These are phyloP conservation scores for Drosophila sulfurigaster DNA, from an alignment of 1,140 invertebrate species.

Conservation along the genomic window DNA sequence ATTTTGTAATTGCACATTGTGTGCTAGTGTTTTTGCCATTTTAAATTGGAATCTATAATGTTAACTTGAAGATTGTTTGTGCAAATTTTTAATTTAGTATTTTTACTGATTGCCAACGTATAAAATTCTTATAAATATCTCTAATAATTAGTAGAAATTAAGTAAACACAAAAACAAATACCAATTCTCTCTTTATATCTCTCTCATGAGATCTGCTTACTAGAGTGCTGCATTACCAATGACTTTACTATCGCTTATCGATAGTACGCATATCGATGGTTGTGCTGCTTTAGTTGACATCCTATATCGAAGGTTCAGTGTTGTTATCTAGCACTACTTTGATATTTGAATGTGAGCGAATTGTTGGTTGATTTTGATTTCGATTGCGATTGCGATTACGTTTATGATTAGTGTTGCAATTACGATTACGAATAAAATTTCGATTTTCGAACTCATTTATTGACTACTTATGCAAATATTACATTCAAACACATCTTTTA, in stretches of 20 bases:
- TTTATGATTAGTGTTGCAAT: constrained; percentile 41
- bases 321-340: constrained; percentile 55
- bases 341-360: constrained; percentile 71
- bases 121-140: constrained; percentile 20
- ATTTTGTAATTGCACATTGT: background rate
- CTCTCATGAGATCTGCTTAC: background rate
- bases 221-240: background rate
- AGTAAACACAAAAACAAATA: constrained; percentile 60
- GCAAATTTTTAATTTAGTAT: constrained; percentile 16
- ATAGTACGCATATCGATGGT: background rate
- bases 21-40: constrained; percentile 6
- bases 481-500: constrained; percentile 83
- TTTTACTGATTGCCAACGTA: constrained; percentile 31
- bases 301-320: constrained; percentile 8
- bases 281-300: too few relatives aligned
- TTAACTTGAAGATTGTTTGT: constrained; percentile 6
- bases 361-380: constrained; percentile 68
- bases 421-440: constrained; percentile 38
- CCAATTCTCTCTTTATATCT: constrained; percentile 67
- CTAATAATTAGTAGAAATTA: constrained; percentile 33
- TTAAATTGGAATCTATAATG: constrained; percentile 28
- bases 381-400: constrained; percentile 16
- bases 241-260: background rate
- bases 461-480: constrained; percentile 83
- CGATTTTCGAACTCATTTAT: constrained; percentile 74